Base-by-base conservation (phyloP, 2,113 vertebrate species). In the Etheostoma cragini region DNA sequence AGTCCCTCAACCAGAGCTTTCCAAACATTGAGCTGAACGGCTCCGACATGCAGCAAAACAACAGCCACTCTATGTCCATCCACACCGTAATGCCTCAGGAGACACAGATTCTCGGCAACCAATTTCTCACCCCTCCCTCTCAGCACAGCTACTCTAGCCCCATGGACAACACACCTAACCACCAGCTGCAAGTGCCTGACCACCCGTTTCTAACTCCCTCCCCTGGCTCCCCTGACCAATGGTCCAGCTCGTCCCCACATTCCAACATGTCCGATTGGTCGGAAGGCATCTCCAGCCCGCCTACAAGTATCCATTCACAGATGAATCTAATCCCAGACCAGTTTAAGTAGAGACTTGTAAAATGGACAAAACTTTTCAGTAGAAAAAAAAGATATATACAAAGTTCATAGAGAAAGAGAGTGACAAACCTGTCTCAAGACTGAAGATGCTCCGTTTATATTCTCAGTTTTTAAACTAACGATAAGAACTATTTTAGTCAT, bases 211-310 rank as follows among this genome's bases (percentile, higher is more conserved):
- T 99, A 57, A 99, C 98, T 0, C 98, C 98, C 0, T 99, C 98
- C 22, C 98, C 98, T 0, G 98, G 99, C 85, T 99, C 98, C 0
- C 98, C 98, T 0, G 98, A 99, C 94, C 98, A 99, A 82, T 99
- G 98, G 98, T 99, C 98, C 81, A 99, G 97, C 93, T 99, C 98
- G 0, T 99, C 98, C 1, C 98, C 98, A 15, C 97, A 97, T 83
- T 99, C 98, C 95, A 98, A 98, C 73, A 95, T 98, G 94, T 99
- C 98, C 0, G 98, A 99, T 86, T 99, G 98, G 98, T 99, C 98
- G 0, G 98, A 99, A 88, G 98, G 98, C 75, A 96, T 99, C 94
- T 99, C 97, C 53, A 99, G 98, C 87, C 98, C 98, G 1, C 97
- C 98, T 60, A 98, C 96, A 26, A 98, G 96, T 87, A 96, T 98